A percentile compares a stretch with the other conserved stretches of the same genome.
These are phyloP conservation scores for Cataglyphis rosenhaueri DNA, from an alignment of 2,888 invertebrate genomes.

Conservation along the genomic window DNA sequence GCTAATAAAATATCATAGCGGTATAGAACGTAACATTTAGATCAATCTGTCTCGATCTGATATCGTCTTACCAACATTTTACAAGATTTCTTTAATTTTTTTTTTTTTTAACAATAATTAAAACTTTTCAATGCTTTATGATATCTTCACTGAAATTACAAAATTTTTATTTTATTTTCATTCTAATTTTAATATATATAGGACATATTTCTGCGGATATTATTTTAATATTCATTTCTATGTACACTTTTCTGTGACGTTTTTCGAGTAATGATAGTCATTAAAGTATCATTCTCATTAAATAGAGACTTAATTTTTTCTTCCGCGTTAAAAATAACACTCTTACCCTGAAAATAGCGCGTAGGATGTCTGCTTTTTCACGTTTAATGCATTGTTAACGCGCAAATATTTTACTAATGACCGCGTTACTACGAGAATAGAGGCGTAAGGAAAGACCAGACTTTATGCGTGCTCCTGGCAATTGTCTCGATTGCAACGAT, in stretches of 20 bases:
- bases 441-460: slow-evolving; percentile 28
- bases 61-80: neutral
- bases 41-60: slow-evolving; percentile 39
- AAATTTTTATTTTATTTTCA: neutral
- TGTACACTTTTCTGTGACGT: neutral
- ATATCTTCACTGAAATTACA: neutral
- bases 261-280: neutral
- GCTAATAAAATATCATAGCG: slow-evolving; percentile 64
- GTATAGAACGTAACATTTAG: slow-evolving; percentile 17
- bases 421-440: slow-evolving; percentile 35
- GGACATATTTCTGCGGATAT: neutral
- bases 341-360: neutral
- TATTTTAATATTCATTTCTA: neutral
- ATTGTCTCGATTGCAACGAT: slow-evolving; percentile 45
- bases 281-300: neutral
- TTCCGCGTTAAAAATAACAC: slow-evolving; percentile 16
- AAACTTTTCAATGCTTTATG: neutral
- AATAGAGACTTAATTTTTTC: neutral
- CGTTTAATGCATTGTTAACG: slow-evolving; percentile 25
- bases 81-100: neutral
- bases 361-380: slow-evolving; percentile 13
- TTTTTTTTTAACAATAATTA: neutral
- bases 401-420: slow-evolving; percentile 15
- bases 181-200: neutral
- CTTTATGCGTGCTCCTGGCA: slow-evolving; percentile 26